Base-by-base conservation (phyloP, 2,113 vertebrate species). In the Gymnorhina tibicen region DNA sequence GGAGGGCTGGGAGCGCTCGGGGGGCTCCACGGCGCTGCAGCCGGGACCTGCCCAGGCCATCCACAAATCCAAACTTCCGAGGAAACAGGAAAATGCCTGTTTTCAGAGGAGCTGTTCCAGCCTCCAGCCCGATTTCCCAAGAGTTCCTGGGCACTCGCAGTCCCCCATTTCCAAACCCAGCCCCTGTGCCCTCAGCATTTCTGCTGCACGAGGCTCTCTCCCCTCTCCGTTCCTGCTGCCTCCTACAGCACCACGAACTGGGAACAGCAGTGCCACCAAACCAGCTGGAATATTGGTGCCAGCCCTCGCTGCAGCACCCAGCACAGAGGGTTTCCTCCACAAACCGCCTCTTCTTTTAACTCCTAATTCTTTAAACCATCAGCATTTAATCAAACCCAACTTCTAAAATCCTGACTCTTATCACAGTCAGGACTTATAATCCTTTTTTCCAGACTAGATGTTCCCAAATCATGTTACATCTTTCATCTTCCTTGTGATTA, bases 401-500 rank as follows among this genome's bases (percentile, higher is more conserved):
- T 96, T 81, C 96, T 96, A 87, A 98, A 97, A 94, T 39, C 90
- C 94, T 4, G 79, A 80, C 95, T 98, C 97, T 97, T 97, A 97
- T 98, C 97, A 93, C 98, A 97, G 97, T 96, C 84, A 72, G 96
- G 20, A 89, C 93, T 95, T 89, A 75, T 97, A 98, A 97, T 98
- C 97, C 97, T 60, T 97, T 98, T 98, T 98, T 97, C 97, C 97
- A 98, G 97, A 97, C 93, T 97, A 96, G 96, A 97, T 97, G 97
- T 91, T 98, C 96, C 89, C 96, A 98, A 98, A 97, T 98, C 94
- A 2, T 94, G 97, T 95, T 97, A 96, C 96, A 97, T 97, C 97
- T 98, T 98, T 98, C 97, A 97, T 98, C 96, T 97, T 97, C 83
- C 97, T 88, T 95, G 95, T 97, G 96, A 97, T 97, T 97, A 97